Evolutionary conservation across 2,888 invertebrate species (phyloP), one percentile per base, ranked within the genome.

Genomic region (Pocota personata): DNA sequence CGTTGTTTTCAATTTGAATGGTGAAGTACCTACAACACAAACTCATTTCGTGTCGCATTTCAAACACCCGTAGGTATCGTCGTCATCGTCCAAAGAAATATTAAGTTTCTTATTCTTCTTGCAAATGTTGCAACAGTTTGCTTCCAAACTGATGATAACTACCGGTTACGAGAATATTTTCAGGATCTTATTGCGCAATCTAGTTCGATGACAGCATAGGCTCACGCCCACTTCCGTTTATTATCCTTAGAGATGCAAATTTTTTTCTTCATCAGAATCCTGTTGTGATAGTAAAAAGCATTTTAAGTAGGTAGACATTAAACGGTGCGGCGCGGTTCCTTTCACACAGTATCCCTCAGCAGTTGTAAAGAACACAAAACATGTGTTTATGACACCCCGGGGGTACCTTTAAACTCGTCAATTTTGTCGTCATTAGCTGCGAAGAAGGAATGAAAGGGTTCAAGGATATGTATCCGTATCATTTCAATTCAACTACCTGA

Each of bases 371-470:
- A 21, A 40, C 5, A 32, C 19, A 37, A 57, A 78, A 79, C 79
- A 79, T 84, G 79, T 79, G 84, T 79, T 84, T 84, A 84, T 76
- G 52, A 79, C 84, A 84, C 84, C 84, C 84, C 46, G 71, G 84
- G n/a, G 84, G 84, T 79, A 62, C 67, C 16, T 69, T 72, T 71
- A 30, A 71, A 66, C 69, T 75, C 84, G 64, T 76, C 84, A 84
- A 75, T 76, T 79, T 60, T 58, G 52, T 50, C 66, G 43, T 37
- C 57, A 69, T 69, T 48, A 69, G 5, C 14, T 48, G 32, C n/a
- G n/a, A n/a, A 40, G 62, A 40, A 14, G 7, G 8, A 6, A 46
- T 21, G 6, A 73, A 84, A 43, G 84, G 84, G 69, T 75, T 71
- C 27, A 78, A 60, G 80, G 64, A 66, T 80, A 14, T 14, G 14